phyloP scores from a whole-genome alignment of 2,113 vertebrate genomes.

The Microcebus jonahi region DNA sequence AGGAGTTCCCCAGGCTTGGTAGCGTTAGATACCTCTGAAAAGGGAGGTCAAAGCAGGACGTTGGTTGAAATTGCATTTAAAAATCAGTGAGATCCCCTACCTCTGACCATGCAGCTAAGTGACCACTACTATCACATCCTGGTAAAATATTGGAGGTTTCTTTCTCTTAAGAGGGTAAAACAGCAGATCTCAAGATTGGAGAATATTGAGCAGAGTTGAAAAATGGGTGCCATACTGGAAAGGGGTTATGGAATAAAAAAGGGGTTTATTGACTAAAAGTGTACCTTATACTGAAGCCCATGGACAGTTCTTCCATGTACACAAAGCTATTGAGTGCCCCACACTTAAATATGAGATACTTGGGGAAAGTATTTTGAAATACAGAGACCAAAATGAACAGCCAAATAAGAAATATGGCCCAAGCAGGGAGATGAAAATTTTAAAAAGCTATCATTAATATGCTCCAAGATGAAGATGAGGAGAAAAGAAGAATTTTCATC shows the following conservation, averaged over 20 bases:
- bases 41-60: neutral
- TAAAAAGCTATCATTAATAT: neutral
- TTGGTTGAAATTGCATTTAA: neutral
- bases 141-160: neutral
- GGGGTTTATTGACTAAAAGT: neutral
- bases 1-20: neutral
- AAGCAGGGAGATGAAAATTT: neutral
- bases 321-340: neutral
- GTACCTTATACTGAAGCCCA: neutral
- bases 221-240: neutral
- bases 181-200: neutral
- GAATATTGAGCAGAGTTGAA: neutral
- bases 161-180: constrained; percentile 20
- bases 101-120: neutral
- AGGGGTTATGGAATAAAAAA: neutral
- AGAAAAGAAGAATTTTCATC: neutral
- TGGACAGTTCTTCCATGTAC: neutral
- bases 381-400: neutral
- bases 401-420: neutral
- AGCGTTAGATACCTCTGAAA: neutral
- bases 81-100: neutral
- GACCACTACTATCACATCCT: neutral
- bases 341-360: neutral
- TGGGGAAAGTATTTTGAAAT: neutral
- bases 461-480: neutral